Evolutionary conservation across 2,113 vertebrate species (phyloP), one percentile per base, ranked within the genome.

Genomic region (Notarius lentiginosus): DNA sequence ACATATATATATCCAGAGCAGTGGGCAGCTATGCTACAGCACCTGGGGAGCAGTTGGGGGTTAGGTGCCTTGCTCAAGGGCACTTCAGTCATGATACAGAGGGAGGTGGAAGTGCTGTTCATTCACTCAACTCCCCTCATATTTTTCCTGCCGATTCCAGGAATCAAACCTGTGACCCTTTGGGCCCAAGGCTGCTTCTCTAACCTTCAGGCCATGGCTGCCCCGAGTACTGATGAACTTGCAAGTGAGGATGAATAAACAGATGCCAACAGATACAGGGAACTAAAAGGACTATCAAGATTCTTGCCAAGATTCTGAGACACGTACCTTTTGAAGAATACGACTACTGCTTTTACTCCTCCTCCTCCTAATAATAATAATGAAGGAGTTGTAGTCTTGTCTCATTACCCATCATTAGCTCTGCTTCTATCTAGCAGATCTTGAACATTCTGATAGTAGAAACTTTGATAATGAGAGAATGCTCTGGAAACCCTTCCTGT

Each of bases 401-500:
- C 49, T 27, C 75, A 49, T 49, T 24, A 76, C 47, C 47, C 2
- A 4, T 76, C 11, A 18, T 55, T 55, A 53, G 12, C 49, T 79
- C 61, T 60, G 60, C 18, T 24, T 60, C 24, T 79, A 61, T 87
- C 30, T 49, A 27, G 55, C 22, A 81, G 61, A 84, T 84, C 65
- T 65, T 24, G 53, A 41, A 63, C 30, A 55, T 49, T 76, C n/a
- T 27, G 53, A 51, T 14, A 20, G 1, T 18, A 75, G 11, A 47
- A 61, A 51, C 6, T 4, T 20, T 6, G 34, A 7, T 20, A 82
- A 24, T 51, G 24, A 9, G 17, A 11, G 30, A 47, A 55, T 56
- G 17, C 27, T 41, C 24, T 8, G 1, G 22, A 56, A 63, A 87
- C 83, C 34, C 73, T 58, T 53, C 30, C 53, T 75, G 60, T 5